Evolutionary conservation across 2,797 vertebrate species (phyloP), one percentile per base, ranked within the genome.

Genomic region (Neosalanx taihuensis): DNA sequence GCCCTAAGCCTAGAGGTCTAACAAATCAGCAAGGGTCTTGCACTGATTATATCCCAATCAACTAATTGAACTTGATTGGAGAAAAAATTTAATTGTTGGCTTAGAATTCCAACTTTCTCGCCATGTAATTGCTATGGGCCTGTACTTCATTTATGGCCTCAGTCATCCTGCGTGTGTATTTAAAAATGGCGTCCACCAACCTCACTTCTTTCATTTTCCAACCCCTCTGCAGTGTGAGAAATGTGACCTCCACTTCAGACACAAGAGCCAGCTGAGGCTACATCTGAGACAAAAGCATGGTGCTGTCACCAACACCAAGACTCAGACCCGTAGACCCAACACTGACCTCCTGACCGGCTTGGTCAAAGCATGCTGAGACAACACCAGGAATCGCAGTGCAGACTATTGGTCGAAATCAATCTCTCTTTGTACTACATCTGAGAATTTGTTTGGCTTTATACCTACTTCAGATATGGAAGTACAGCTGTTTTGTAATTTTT

Each of bases 241-340:
- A 85, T 99, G 97, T 79, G 96, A 98, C 86, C 91, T 99, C 71
- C 97, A 96, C 89, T 99, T 99, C 83, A 94, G 96, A 84, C 97
- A 99, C 93, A 99, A 99, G 90, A 99, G 97, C 89, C 97, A 99
- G 87, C 94, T 99, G 78, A 92, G 97, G 81, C 94, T 99, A 64
- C 97, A 99, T 75, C 91, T 99, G 53, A 93, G 97, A 65, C 97
- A 99, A 92, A 99, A 99, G 83, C 97, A 99, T 0, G 97, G 96
- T 0, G 95, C 96, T 29, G 94, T 98, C 89, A 97, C 97, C 53
- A 99, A 98, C 92, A 97, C 95, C 90, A 99, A 98, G 92, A 91
- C 95, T 83, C 95, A 95, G 78, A 95, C 95, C 76, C 93, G 93
- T 7, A 89, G 94, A 83, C 91, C 93, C 0, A 82, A 89, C 1